These are phyloP conservation scores for Bovichtus variegatus DNA, from an alignment of 2,797 vertebrate species.

Conservation along the genomic window DNA sequence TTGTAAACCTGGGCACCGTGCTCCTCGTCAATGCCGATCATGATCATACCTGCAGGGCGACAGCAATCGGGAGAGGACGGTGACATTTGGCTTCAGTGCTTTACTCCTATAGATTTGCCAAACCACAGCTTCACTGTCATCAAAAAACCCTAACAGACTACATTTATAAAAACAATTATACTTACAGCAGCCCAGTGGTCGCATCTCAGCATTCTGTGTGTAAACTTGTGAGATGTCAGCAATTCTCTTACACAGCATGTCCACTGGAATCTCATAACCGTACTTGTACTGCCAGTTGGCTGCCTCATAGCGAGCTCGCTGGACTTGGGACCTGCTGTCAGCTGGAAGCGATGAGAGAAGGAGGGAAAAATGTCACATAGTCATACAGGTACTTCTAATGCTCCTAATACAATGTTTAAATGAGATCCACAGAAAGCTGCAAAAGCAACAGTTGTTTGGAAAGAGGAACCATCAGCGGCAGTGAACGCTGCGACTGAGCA, in stretches of 20 bases:
- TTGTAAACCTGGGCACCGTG: conserved; percentile 96
- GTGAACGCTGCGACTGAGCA: background rate
- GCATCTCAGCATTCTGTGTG: conserved; percentile 99
- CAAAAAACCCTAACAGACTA: background rate
- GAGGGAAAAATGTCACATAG: background rate
- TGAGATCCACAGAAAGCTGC: background rate
- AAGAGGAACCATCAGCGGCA: conserved; percentile 14
- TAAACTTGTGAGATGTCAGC: conserved; percentile 99
- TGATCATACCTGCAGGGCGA: conserved; percentile 92
- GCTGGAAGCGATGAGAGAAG: conserved; percentile 78
- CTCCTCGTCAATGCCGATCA: conserved; percentile 95
- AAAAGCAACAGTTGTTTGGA: background rate
- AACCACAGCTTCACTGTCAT: background rate
- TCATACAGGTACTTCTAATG: background rate
- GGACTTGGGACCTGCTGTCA: conserved; percentile 97
- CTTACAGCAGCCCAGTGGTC: conserved; percentile 98
- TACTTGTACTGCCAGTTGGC: conserved; percentile 99
- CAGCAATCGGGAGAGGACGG: background rate
- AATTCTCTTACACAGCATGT: conserved; percentile 98
- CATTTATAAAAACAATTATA: conserved; percentile 29
- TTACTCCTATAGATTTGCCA: background rate
- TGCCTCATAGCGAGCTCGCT: conserved; percentile 96
- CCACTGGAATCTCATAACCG: conserved; percentile 97
- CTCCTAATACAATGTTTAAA: background rate
- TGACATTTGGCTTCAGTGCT: background rate